Percentiles rank a stretch among this genome's conserved stretches.
phyloP scores from a whole-genome alignment of 1,140 invertebrate genomes.

The Galleria mellonella region DNA sequence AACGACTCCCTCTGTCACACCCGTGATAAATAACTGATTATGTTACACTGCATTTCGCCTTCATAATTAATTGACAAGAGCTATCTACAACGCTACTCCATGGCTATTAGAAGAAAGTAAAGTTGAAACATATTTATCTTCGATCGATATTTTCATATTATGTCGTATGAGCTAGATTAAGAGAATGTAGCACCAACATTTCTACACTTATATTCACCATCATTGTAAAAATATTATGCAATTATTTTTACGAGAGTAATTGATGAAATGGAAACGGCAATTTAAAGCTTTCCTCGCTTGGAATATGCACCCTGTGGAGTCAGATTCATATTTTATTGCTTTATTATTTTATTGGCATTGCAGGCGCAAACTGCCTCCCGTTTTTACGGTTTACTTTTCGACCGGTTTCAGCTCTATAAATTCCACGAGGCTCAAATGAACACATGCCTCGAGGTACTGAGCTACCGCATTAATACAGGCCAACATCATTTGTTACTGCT shows the following conservation, averaged over 20 bases:
- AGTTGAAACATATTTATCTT: too few relatives aligned
- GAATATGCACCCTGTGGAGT: conserved; percentile 26
- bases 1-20: conserved; percentile 63
- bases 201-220: too few relatives aligned
- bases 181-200: too few relatives aligned
- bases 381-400: conserved; percentile 55
- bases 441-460: conserved; percentile 32
- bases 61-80: conserved; percentile 66
- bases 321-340: conserved; percentile 51
- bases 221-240: background rate
- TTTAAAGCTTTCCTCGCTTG: conserved; percentile 27
- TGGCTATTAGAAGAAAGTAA: too few relatives aligned
- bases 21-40: conserved; percentile 70
- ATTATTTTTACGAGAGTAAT: conserved; percentile 11
- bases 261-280: conserved; percentile 36
- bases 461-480: conserved; percentile 49
- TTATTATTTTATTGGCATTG: conserved; percentile 52
- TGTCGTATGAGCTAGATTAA: too few relatives aligned
- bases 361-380: conserved; percentile 38
- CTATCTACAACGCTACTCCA: conserved; percentile 23
- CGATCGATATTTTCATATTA: too few relatives aligned
- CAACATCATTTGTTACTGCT: conserved; percentile 40
- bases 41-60: conserved; percentile 66
- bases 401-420: conserved; percentile 53
- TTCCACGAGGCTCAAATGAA: conserved; percentile 40